Evolutionary conservation across 2,797 vertebrate species (phyloP).

Genomic region (Benthosema pterotum): DNA sequence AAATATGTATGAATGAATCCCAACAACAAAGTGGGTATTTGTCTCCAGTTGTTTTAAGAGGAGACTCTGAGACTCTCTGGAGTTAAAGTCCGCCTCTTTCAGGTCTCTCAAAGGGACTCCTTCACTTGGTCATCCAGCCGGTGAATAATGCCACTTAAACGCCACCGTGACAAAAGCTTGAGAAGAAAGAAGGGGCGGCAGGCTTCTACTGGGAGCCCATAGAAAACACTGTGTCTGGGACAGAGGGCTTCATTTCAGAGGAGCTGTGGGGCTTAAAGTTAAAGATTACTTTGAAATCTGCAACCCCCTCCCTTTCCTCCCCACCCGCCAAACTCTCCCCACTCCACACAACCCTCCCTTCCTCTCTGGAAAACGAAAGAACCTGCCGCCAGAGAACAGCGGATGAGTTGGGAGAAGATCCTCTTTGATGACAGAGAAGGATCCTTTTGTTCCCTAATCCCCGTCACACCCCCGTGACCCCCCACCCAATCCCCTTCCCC

Average conservation of each 20-base stretch:
- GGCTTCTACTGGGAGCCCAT: constrained; percentile 71
- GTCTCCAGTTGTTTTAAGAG: constrained; percentile 75
- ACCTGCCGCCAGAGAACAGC: constrained; percentile 78
- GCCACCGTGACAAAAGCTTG: constrained; percentile 75
- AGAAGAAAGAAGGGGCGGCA: constrained; percentile 65
- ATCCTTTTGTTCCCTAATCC: constrained; percentile 87
- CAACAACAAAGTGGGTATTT: constrained; percentile 72
- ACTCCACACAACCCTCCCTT: constrained; percentile 46
- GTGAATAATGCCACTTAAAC: constrained; percentile 82
- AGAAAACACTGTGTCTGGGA: constrained; percentile 76
- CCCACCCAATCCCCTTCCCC: constrained; percentile 26
- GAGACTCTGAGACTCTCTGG: constrained; percentile 63
- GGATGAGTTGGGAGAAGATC: constrained; percentile 82
- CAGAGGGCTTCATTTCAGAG: constrained; percentile 76
- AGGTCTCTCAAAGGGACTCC: constrained; percentile 72
- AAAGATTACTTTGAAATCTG: constrained; percentile 87
- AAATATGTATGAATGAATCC: constrained; percentile 35
- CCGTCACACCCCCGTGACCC: constrained; percentile 25
- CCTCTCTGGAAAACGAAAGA: constrained; percentile 66
- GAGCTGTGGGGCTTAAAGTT: constrained; percentile 83
- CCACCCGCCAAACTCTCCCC: constrained; percentile 61
- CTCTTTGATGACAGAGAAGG: constrained; percentile 88
- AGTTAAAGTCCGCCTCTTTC: constrained; percentile 75
- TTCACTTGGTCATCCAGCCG: constrained; percentile 71
- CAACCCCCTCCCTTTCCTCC: constrained; percentile 52